Evolutionary conservation across 1,140 invertebrate species (phyloP), one percentile per base, ranked within the genome.

Genomic region (Sipha flava): DNA sequence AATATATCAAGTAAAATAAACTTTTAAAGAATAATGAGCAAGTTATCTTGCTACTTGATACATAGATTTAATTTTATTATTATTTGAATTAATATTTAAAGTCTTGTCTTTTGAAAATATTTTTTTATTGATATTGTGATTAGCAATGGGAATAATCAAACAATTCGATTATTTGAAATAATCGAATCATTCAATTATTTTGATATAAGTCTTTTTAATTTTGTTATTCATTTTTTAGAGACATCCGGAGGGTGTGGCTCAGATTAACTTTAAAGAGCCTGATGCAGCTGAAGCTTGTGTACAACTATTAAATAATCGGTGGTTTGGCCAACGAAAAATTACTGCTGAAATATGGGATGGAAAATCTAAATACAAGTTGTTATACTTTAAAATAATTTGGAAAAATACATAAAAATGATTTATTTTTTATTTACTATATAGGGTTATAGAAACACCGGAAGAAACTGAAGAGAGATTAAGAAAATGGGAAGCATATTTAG

Each of bases 291-390:
- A 99, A 87, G 88, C 90, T 47, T 97, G 96, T 77, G 90, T 99
- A 16, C 87, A 90, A 82, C 88, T 95, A 57, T 89, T 99, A 82
- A 94, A 99, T 87, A 93, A 94, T 0, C 88, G 96, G n/a, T 96
- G 93, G 89, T 98, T 98, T 87, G 92, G 91, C 3, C 91, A 96
- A 83, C 88, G 93, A 37, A 89, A 92, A 85, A 88, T 99, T 26
- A 89, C 88, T 5, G 97, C 96, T 3, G 91, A 92, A 84, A 91
- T 92, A 80, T 99, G 96, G 95, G 97, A 99, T 88, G 98, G 98
- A 7, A 93, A 92, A 85, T 96, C 95, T 0, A 98, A 97, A 85
- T 98, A 93, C 86, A 95, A 91, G 89, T 91, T 82, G 85, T 88
- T 84, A 57, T 81, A 81, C 47, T 54, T 80, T 18, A n/a, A 72